Base-by-base conservation (phyloP, 1,140 invertebrate genomes). In the Bombus haemorrhoidalis region DNA sequence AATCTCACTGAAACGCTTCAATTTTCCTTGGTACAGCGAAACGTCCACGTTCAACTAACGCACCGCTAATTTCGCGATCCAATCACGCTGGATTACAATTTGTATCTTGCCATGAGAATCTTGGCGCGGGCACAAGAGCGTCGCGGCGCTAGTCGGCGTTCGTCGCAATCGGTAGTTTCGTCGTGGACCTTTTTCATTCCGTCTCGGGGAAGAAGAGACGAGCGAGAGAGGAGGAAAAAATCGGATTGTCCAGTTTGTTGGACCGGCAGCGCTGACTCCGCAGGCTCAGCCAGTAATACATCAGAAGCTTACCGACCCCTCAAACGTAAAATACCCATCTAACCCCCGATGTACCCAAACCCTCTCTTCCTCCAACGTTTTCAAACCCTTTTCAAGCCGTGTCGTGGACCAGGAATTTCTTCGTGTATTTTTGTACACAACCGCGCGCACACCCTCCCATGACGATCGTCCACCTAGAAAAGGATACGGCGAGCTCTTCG, bases 271-370 rank as follows among this genome's bases (percentile, higher is more conserved):
- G 91, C 91, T 92, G 91, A 92, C 91, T 92, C 89, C 86, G 91
- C 92, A 92, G 89, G 91, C 91, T 92, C 92, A 91, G 89, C 90
- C 89, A 83, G 90, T 92, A 92, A 92, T 92, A 92, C 91, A 92
- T 92, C 91, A 92, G 90, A 77, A 90, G 91, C 90, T 91, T 92
- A 92, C 91, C 88, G 86, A 90, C 82, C 91, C 89, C 91, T 92
- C 91, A 91, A 92, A 92, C 91, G 91, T 92, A 91, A 92, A 92
- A 92, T 92, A 90, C 89, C 89, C 76, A 83, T 88, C 89, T 88
- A 90, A 86, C 88, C 66, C 88, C 39, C 69, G 5, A 15, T 78
- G 59, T 71, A n/a, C n/a, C 72, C 74, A 57, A 62, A 37, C 18
- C n/a, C 64, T 25, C 53, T 12, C 39, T 28, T n/a, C 13, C 18